phyloP scores from a whole-genome alignment of 1,140 invertebrate genomes.

The Venturia canescens region DNA sequence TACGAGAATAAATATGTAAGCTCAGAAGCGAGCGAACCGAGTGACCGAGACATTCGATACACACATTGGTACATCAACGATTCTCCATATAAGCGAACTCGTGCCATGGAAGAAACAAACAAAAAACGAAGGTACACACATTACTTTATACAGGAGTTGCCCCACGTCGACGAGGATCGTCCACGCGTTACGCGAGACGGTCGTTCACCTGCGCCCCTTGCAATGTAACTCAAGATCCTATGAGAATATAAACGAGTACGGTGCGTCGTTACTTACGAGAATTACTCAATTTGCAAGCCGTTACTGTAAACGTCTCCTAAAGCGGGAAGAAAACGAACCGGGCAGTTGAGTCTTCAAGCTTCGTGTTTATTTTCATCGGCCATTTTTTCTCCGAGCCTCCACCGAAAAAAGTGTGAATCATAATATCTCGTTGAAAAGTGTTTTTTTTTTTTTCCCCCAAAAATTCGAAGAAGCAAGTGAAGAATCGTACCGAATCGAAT shows the following conservation, averaged over 20 bases:
- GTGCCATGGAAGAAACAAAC: neutral
- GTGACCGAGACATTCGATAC: conserved; percentile 1
- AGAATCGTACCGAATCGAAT: too few relatives aligned
- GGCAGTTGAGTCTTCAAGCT: too few relatives aligned
- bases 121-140: neutral
- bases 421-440: too few relatives aligned
- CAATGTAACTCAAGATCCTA: conserved; percentile 23
- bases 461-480: too few relatives aligned
- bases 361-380: too few relatives aligned
- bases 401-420: too few relatives aligned
- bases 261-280: neutral
- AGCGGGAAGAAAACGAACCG: too few relatives aligned
- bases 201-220: conserved; percentile 55
- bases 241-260: neutral
- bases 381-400: too few relatives aligned
- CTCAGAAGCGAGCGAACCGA: neutral
- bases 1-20: neutral
- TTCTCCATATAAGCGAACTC: neutral
- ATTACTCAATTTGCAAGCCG: neutral
- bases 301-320: neutral
- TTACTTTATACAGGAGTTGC: conserved; percentile 5
- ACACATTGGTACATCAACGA: neutral
- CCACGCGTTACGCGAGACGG: conserved; percentile 53
- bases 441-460: too few relatives aligned
- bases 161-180: conserved; percentile 47